Conservation (phyloP, 2,888 invertebrate species). For the Pemphredon lugubris region DNA sequence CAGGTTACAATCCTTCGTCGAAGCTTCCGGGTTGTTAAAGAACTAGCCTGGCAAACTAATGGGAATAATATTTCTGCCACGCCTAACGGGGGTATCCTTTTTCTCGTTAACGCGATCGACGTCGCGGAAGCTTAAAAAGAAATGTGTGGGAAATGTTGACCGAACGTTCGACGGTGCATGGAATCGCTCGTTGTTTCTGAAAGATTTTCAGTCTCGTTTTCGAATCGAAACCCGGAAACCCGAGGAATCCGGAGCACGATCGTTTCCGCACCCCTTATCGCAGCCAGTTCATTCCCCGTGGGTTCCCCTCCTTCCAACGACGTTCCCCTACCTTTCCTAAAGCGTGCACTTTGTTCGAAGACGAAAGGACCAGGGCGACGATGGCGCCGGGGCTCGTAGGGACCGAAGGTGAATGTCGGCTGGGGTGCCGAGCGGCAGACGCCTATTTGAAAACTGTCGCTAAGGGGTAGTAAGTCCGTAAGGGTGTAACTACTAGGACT, state of each 20-base stretch:
- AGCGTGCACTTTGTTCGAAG: slow-evolving; percentile 43
- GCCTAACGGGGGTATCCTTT: no score
- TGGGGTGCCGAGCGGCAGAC: slow-evolving; percentile 60
- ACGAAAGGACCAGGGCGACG: slow-evolving; percentile 47
- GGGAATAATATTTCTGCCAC: no score
- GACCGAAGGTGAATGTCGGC: slow-evolving; percentile 55
- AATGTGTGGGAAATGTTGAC: no score
- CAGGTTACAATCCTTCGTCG: no score
- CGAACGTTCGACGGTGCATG: no score
- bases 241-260: neutral
- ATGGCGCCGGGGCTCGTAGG: slow-evolving; percentile 41
- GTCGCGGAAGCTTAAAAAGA: no score
- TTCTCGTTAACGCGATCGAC: no score
- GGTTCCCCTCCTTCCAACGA: slow-evolving; percentile 21
- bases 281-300: neutral
- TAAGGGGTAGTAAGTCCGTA: slow-evolving; percentile 72
- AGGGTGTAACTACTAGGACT: slow-evolving; percentile 70
- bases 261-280: slow-evolving; percentile 1
- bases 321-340: slow-evolving; percentile 18
- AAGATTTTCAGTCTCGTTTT: no score
- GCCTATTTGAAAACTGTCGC: slow-evolving; percentile 71
- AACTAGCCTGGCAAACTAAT: no score
- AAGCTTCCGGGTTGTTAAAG: no score
- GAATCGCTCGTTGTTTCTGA: no score
- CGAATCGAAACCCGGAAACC: neutral